Conservation (phyloP, 2,888 invertebrate genomes). For the Cryptops parisi region DNA sequence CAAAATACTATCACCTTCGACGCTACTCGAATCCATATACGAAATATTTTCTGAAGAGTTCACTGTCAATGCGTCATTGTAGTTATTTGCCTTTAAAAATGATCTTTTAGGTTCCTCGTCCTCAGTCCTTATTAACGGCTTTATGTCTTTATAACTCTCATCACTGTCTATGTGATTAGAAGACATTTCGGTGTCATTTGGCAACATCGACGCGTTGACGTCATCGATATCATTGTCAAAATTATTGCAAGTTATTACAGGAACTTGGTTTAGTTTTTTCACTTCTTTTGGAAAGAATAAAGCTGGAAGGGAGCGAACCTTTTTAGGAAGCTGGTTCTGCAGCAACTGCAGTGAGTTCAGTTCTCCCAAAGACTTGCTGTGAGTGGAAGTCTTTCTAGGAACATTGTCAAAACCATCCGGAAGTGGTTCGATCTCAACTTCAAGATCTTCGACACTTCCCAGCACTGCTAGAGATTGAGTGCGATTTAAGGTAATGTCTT, state of each 20-base stretch:
- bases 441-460: not conserved
- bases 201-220: not conserved
- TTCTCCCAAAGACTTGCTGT: not conserved
- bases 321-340: not conserved
- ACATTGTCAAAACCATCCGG: no score
- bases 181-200: not conserved
- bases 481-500: not conserved
- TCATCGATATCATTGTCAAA: not conserved
- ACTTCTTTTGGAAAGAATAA: no score
- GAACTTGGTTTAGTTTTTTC: not conserved
- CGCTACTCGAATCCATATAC: not conserved
- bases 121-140: no score
- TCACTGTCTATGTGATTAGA: not conserved
- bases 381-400: not conserved
- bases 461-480: not conserved
- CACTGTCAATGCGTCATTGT: not conserved
- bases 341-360: not conserved
- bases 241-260: not conserved
- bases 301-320: not conserved
- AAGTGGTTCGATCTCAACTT: not conserved
- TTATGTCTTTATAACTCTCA: not conserved
- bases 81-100: not conserved
- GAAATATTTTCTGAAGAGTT: not conserved
- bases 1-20: not conserved
- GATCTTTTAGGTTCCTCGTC: no score